Conservation (phyloP, 2,113 vertebrate genomes). For the Verasper variegatus region DNA sequence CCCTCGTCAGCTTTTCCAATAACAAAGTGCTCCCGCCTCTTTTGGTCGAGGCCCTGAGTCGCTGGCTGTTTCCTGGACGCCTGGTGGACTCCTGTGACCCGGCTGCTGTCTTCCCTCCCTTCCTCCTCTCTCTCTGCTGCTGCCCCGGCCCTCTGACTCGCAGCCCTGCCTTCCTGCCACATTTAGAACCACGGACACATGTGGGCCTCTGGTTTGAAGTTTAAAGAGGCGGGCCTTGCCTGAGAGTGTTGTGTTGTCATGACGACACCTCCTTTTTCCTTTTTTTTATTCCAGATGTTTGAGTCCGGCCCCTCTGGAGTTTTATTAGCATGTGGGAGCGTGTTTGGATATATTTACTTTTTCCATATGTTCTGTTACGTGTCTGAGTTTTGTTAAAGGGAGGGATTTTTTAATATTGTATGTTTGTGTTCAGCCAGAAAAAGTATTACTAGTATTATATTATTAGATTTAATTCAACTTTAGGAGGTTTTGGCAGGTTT, state of each 20-base stretch:
- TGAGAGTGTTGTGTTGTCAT: slow-evolving; percentile 55
- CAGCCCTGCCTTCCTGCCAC: slow-evolving; percentile 85
- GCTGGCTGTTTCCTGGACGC: slow-evolving; percentile 59
- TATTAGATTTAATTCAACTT: too few relatives aligned
- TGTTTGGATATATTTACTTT: background rate
- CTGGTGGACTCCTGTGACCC: slow-evolving; percentile 61
- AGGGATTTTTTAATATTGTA: too few relatives aligned
- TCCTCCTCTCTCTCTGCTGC: background rate
- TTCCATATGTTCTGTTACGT: background rate
- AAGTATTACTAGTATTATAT: too few relatives aligned
- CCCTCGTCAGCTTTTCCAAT: slow-evolving; percentile 92
- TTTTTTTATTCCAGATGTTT: background rate
- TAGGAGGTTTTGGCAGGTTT: too few relatives aligned
- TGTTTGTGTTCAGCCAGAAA: too few relatives aligned
- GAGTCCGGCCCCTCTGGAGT: slow-evolving; percentile 6
- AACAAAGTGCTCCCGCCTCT: slow-evolving; percentile 75
- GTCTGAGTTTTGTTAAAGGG: too few relatives aligned
- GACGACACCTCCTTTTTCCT: slow-evolving; percentile 29
- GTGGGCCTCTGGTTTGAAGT: slow-evolving; percentile 73
- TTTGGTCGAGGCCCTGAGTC: slow-evolving; percentile 11
- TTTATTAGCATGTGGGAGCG: slow-evolving; percentile 2
- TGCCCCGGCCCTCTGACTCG: too few relatives aligned
- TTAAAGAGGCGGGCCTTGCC: slow-evolving; percentile 70
- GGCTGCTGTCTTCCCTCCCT: slow-evolving; percentile 74
- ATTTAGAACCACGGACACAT: slow-evolving; percentile 88